Base-by-base conservation (phyloP, 1,140 invertebrate species). In the Scaptomyza pallida region DNA sequence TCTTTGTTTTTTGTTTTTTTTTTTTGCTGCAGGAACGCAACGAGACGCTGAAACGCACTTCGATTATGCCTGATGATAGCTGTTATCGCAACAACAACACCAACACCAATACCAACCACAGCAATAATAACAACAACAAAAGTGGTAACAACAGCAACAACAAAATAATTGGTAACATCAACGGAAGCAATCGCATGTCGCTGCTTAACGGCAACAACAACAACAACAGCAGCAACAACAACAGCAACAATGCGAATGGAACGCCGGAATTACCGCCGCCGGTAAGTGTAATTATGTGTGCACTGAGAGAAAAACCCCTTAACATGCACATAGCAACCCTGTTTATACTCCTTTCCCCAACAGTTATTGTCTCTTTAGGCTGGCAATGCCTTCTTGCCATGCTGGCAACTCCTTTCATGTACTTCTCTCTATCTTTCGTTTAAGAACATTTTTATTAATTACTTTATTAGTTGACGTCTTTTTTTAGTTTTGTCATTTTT, bases 211-310 rank as follows among this genome's bases (percentile, higher is more conserved):
- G 80, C 41, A 69, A 65, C 55, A 50, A 2, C 62, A 60, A 61
- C 37, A 41, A n/a, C 61, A 63, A 26, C 43, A 55, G 16, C 41
- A 48, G 10, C 44, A 21, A 52, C 17, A 33, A 4, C 15, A 30
- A 26, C 37, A 43, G 12, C 26, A 45, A 45, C 63, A 72, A 21
- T 2, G 41, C 13, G 51, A 79, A 64, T 65, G 76, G 60, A 21
- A 30, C 48, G 1, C 40, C 61, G 26, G 82, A 82, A 60, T 69
- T 78, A 16, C 94, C 94, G 48, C 94, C 94, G 64, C 93, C 93
- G 69, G 94, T 94, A 92, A 92, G 92, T 92, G 92, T 92, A 48
- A 67, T 45, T 15, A n/a, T 52, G 3, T 3, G n/a, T 37, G 8
- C 33, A 37, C 33, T 37, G 3, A n/a, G 4, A 37, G 33, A 37